A percentile compares a stretch with the other conserved stretches of the same genome.
Evolutionary conservation across 2,888 invertebrate genomes (phyloP).

Genomic region (Thymelicus sylvestris): DNA sequence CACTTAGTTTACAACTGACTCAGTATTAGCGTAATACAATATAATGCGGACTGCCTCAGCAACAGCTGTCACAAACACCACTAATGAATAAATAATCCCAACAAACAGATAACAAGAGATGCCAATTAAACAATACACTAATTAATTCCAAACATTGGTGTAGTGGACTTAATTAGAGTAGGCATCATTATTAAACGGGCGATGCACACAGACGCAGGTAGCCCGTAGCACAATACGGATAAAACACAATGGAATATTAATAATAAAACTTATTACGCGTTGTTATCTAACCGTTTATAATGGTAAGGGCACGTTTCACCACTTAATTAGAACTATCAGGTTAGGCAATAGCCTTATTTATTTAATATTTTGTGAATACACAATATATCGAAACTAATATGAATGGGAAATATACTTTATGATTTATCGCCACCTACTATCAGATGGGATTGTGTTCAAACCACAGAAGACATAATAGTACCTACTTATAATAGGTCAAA

Average conservation of each 20-base stretch:
- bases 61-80: slow-evolving; percentile 77
- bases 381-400: background rate
- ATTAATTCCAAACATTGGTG: slow-evolving; percentile 85
- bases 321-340: background rate
- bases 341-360: slow-evolving; percentile 8
- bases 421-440: no score
- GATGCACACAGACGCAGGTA: slow-evolving; percentile 51
- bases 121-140: slow-evolving; percentile 85
- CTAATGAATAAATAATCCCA: slow-evolving; percentile 84
- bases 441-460: no score
- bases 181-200: slow-evolving; percentile 55
- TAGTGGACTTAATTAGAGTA: slow-evolving; percentile 84
- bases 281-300: background rate
- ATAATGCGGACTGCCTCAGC: slow-evolving; percentile 60
- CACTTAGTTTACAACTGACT: background rate
- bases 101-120: slow-evolving; percentile 85
- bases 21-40: slow-evolving; percentile 46
- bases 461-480: no score
- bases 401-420: no score
- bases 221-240: slow-evolving; percentile 50
- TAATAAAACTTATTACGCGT: slow-evolving; percentile 49
- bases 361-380: no score
- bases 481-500: no score
- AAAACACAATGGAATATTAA: slow-evolving; percentile 58
- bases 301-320: background rate